Base-by-base conservation (phyloP, 2,888 invertebrate species). In the Eurytoma californica region DNA sequence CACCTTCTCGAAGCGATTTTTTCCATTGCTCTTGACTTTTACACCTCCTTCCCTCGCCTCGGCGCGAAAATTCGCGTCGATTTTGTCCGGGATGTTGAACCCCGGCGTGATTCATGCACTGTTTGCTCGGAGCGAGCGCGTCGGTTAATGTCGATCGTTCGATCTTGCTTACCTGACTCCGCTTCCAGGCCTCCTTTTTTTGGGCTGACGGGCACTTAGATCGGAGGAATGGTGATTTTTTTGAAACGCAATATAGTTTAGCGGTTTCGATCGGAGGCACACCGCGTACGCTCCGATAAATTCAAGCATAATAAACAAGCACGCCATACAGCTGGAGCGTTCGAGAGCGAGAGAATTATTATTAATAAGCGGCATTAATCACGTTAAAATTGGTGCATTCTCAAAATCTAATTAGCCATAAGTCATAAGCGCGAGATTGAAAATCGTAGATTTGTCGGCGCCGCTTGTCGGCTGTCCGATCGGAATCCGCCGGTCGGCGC, bases 351-450 rank as follows among this genome's bases (percentile, higher is more conserved):
- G 39, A 39, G 39, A 39, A 39, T 9, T 39, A 39, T 39, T 39
- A 39, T 39, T 39, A 39, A 39, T 39, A 39, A 39, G 39, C 39
- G 39, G 39, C 39, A 39, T 39, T 39, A 9, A 39, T 39, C 39
- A 39, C 39, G 39, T 7, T 39, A 39, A 39, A 39, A 39, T 39
- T 39, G 39, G 39, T 39, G 39, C 39, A 39, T 39, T 67, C 53
- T 68, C 30, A 18, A 5, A 39, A 18, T 57, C 39, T 67, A 67
- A 67, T 67, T 67, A 67, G 28, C 24, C 39, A 68, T 57, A 68
- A 68, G 18, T 68, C 57, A 18, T 16, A 18, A 39, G 39, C 9
- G 39, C 39, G 39, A 39, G 39, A 39, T 4, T 18, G 18, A 39
- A 68, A 68, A 55, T 55, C 57, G 7, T 30, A 57, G 57, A 30